Evolutionary conservation across 2,113 vertebrate species (phyloP), one percentile per base, ranked within the genome.

Genomic region (Columba livia): DNA sequence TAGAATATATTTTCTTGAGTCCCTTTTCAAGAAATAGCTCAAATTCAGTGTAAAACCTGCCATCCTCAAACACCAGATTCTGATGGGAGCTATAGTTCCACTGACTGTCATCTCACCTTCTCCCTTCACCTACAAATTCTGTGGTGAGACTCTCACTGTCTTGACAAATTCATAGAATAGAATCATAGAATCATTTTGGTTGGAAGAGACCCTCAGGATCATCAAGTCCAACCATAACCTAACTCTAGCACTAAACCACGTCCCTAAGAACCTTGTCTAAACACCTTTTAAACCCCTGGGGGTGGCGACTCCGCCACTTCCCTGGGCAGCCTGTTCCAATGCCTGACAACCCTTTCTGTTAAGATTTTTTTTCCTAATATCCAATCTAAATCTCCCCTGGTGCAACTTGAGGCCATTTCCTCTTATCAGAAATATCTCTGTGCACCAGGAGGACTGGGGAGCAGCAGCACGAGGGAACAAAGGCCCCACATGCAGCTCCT

Each of bases 401-500:
- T 8, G 8, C 18, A 47, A 47, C 44, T 47, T 47, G 44, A 47
- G 44, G 44, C 17, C 44, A 47, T 47, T 47, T 47, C 44, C 18
- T 47, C 44, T 47, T 47, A 47, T 47, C 44, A 25, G 21, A 70
- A 38, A 57, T 21, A 25, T 3, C 19, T 47, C 34, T 50, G 28
- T 57, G 64, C n/a, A 28, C 3, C 38, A 54, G 23, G 38, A 65
- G 62, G 64, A 13, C 3, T 6, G 13, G 42, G 61, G 42, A 57
- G 42, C 0, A 1, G n/a, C 28, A 79, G 56, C 18, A 16, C 10
- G 2, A 36, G 28, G 24, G 34, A 58, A 60, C 13, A 79, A 24
- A 56, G 11, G 31, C 40, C 10, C 28, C 0, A 0, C 1, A 0
- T 21, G 15, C 1, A 1, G 36, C 9, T 85, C 61, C 36, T 5